Evolutionary conservation across 2,888 invertebrate genomes (phyloP), one percentile per base, ranked within the genome.

Genomic region (Sabellastarte sp.): DNA sequence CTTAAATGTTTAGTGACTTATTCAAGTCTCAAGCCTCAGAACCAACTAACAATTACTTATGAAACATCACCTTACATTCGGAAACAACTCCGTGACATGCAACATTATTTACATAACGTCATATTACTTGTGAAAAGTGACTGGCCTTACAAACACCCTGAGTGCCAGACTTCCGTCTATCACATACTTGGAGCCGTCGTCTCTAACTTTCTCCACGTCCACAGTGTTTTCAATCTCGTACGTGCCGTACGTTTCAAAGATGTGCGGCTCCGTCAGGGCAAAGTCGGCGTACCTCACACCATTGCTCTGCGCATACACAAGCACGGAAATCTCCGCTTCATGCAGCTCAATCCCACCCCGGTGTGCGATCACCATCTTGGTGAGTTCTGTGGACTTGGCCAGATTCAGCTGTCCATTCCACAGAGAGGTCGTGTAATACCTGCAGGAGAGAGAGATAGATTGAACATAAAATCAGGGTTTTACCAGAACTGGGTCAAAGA

Each of bases 351-450:
- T 56, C 10, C 70, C 70, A 5, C 70, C 70, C 20, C 70, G 64
- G 32, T 70, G 70, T 1, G 68, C 64, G n/a, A 70, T 61, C 26
- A 70, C 58, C 64, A 70, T 24, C 57, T 67, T 66, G 50, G 70
- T 70, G 15, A 32, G 55, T 31, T 70, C 70, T 1, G 70, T 66
- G 2, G 68, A 64, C 59, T 70, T 70, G 26, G 68, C 69, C 32
- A 70, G 58, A 33, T 70, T 70, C 28, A 70, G 57, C 57, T 70
- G 70, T 0, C 70, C 68, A 30, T 70, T 69, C 70, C 70, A 70
- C 50, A 70, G 63, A 0, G 70, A 69, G 5, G 70, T 70, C 32
- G 67, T 65, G 65, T 70, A 70, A 57, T 60, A 70, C 15, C 70
- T 68, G 30, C 63, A 68, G 0, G 70, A 68, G 57, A 63, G 69